These are phyloP conservation scores for Noctilio leporinus DNA, from an alignment of 2,113 vertebrate species.

Conservation along the genomic window DNA sequence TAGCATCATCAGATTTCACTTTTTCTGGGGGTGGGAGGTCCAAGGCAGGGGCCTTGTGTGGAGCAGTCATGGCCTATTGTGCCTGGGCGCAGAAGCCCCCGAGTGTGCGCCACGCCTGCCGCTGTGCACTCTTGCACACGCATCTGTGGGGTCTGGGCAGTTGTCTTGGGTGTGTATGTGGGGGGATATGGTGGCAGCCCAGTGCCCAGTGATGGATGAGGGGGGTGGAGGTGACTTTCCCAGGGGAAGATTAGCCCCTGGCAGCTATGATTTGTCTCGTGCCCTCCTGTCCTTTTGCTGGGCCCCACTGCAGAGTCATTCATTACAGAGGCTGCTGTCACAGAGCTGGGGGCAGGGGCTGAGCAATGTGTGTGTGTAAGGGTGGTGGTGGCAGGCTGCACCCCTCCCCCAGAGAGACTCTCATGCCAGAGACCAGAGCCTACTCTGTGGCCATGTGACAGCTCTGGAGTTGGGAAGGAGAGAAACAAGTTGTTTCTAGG, in stretches of 20 bases:
- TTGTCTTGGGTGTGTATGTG: constrained; percentile 41
- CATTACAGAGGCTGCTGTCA: constrained; percentile 65
- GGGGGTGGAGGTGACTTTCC: constrained; percentile 75
- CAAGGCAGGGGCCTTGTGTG: neutral
- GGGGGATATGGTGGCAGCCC: constrained; percentile 52
- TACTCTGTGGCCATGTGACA: neutral
- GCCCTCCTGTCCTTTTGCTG: constrained; percentile 68
- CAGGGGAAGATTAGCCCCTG: constrained; percentile 74
- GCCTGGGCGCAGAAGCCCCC: neutral
- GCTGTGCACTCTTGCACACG: neutral
- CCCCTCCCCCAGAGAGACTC: neutral
- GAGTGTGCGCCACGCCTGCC: rapidly evolving
- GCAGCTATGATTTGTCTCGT: constrained; percentile 76
- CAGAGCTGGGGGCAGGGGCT: constrained; percentile 52
- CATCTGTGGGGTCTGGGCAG: neutral
- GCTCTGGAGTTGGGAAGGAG: neutral
- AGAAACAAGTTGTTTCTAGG: neutral
- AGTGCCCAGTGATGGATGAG: constrained; percentile 72
- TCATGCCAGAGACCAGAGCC: constrained; percentile 28
- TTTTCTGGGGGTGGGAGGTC: neutral
- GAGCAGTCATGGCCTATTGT: neutral
- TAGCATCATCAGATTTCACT: neutral
- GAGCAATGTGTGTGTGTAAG: neutral
- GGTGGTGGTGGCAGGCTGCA: neutral
- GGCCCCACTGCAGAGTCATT: constrained; percentile 71